Evolutionary conservation across 2,113 vertebrate genomes (phyloP).

Genomic region (Motacilla tschutschensis): DNA sequence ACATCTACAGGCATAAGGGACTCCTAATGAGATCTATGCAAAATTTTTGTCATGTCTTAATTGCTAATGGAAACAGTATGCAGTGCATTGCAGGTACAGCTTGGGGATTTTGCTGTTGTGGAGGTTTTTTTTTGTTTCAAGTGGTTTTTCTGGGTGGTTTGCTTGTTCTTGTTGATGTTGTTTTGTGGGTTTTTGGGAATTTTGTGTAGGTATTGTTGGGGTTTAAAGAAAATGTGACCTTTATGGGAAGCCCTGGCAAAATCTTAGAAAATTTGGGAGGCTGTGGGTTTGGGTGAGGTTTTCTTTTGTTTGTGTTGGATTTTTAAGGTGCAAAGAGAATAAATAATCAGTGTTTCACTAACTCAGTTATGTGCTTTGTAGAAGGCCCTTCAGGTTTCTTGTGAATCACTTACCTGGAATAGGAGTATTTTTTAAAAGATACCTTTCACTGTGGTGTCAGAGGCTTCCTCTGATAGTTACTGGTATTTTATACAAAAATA

Average conservation of each 20-base stretch:
- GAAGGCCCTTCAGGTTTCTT: not conserved
- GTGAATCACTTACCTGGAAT: not conserved
- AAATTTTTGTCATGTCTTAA: not conserved
- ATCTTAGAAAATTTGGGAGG: not conserved
- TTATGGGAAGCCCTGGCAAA: not conserved
- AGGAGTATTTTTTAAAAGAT: not conserved
- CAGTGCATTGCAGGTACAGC: fast-evolving
- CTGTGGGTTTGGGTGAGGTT: not conserved
- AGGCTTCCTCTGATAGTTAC: not conserved
- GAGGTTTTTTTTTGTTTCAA: not conserved
- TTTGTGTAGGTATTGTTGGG: not conserved
- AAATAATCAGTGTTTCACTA: not conserved
- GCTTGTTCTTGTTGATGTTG: not conserved
- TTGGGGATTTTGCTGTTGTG: not conserved
- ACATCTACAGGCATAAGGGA: not conserved
- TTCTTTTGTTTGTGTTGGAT: not conserved
- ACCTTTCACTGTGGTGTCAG: not conserved
- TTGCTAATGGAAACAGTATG: not conserved
- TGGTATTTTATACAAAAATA: not conserved
- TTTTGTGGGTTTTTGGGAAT: not conserved
- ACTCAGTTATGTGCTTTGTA: not conserved
- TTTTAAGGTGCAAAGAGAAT: not conserved
- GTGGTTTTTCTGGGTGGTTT: not conserved
- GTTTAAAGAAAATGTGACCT: not conserved
- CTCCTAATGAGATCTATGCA: not conserved